Conservation (phyloP, 2,888 invertebrate species). For the Drosophila eohydei region DNA sequence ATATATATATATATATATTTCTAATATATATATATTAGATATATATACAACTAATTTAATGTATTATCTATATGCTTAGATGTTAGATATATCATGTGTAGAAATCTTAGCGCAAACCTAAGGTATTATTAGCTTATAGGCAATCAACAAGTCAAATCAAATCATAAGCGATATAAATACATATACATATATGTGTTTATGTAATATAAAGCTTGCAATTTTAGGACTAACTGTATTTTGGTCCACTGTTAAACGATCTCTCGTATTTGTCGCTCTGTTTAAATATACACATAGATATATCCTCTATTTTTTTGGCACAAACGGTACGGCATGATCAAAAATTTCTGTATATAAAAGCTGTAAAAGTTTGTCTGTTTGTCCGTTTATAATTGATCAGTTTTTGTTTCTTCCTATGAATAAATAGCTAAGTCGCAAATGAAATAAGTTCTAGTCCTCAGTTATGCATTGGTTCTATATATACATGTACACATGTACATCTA, state of each 20-base stretch:
- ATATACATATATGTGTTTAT: conserved; percentile 40
- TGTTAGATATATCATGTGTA: conserved; percentile 49
- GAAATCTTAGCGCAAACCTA: conserved; percentile 77
- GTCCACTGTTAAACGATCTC: conserved; percentile 73
- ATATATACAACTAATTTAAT: conserved; percentile 26
- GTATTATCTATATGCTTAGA: conserved; percentile 33
- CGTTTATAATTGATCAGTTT: not conserved
- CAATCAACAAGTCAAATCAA: conserved; percentile 75
- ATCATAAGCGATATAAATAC: conserved; percentile 54
- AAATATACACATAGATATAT: conserved; percentile 35
- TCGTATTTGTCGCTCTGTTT: conserved; percentile 69
- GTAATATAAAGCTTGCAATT: conserved; percentile 66
- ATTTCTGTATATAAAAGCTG: not conserved
- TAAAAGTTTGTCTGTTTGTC: conserved; percentile 30
- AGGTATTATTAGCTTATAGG: conserved; percentile 82
- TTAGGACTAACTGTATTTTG: conserved; percentile 49
- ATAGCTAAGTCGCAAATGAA: conserved; percentile 42
- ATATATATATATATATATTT: conserved; percentile 17
- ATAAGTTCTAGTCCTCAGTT: conserved; percentile 60
- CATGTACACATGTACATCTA: not conserved
- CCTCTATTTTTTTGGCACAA: conserved; percentile 30
- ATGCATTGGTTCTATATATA: conserved; percentile 6
- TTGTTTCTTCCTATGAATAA: conserved; percentile 20
- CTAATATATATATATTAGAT: conserved; percentile 32
- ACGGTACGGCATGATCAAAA: conserved; percentile 47